phyloP scores from a whole-genome alignment of 2,888 invertebrate species.

The Scotopteryx bipunctaria region DNA sequence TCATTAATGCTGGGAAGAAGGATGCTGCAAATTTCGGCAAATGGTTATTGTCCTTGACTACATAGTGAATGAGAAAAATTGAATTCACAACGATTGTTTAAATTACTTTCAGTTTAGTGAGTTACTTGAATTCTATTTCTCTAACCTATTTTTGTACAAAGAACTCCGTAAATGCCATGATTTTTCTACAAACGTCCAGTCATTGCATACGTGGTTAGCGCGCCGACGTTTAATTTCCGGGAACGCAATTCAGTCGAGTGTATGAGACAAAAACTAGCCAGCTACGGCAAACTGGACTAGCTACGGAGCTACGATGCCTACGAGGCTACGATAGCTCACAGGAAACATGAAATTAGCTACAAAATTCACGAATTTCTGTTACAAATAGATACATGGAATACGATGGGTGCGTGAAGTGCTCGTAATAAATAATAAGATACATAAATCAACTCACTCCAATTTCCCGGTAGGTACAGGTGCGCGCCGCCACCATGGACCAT shows the following conservation, averaged over 20 bases:
- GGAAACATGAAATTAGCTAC: too few relatives aligned
- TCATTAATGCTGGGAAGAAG: constrained; percentile 17
- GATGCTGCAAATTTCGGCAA: constrained; percentile 13
- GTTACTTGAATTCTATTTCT: too few relatives aligned
- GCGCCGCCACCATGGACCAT: background rate
- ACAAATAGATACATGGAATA: background rate
- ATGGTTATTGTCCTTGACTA: constrained; percentile 15
- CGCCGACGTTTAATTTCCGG: constrained; percentile 28
- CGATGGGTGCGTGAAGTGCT: background rate
- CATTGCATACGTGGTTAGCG: constrained; percentile 4
- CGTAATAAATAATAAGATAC: background rate
- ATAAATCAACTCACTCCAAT: background rate
- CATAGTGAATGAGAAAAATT: background rate
- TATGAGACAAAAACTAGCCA: constrained; percentile 19
- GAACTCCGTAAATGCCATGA: too few relatives aligned
- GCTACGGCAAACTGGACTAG: constrained; percentile 7
- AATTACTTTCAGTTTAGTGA: background rate
- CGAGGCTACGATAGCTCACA: constrained; percentile 13
- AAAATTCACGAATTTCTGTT: too few relatives aligned
- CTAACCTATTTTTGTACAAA: too few relatives aligned
- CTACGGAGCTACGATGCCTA: constrained; percentile 15
- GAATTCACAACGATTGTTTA: background rate
- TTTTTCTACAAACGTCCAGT: constrained; percentile 10
- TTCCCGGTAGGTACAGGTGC: background rate
- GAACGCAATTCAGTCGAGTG: constrained; percentile 20